phyloP scores from a whole-genome alignment of 2,113 vertebrate species.

The Entomyzon cyanotis region DNA sequence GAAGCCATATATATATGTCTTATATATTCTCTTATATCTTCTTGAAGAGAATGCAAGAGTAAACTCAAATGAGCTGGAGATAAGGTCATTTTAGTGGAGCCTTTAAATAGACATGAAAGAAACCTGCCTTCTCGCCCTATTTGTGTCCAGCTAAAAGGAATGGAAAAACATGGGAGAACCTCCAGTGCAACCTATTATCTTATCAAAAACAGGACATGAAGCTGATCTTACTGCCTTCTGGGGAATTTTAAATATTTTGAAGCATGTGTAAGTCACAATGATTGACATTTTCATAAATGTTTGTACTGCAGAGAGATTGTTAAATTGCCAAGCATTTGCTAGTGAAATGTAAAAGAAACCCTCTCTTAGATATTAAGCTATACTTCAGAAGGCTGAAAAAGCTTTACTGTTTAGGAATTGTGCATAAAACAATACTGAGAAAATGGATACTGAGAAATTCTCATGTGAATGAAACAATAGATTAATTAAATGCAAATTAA shows the following conservation, averaged over 20 bases:
- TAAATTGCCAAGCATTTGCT: constrained; percentile 20
- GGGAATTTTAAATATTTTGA: constrained; percentile 8
- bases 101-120: background rate
- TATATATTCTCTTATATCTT: background rate
- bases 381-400: background rate
- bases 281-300: constrained; percentile 28
- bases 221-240: background rate
- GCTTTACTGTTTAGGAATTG: background rate
- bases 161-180: background rate
- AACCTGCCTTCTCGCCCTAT: background rate
- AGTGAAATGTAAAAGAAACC: background rate
- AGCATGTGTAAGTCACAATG: background rate
- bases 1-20: no score
- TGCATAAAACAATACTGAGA: background rate
- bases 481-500: background rate
- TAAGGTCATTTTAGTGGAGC: background rate
- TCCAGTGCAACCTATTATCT: background rate
- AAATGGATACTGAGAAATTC: background rate
- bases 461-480: background rate
- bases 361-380: background rate
- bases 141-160: background rate
- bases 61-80: background rate
- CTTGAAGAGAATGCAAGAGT: background rate
- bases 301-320: background rate
- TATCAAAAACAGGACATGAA: background rate